Evolutionary conservation across 1,140 invertebrate species (phyloP).

Genomic region (Uloborus diversus): DNA sequence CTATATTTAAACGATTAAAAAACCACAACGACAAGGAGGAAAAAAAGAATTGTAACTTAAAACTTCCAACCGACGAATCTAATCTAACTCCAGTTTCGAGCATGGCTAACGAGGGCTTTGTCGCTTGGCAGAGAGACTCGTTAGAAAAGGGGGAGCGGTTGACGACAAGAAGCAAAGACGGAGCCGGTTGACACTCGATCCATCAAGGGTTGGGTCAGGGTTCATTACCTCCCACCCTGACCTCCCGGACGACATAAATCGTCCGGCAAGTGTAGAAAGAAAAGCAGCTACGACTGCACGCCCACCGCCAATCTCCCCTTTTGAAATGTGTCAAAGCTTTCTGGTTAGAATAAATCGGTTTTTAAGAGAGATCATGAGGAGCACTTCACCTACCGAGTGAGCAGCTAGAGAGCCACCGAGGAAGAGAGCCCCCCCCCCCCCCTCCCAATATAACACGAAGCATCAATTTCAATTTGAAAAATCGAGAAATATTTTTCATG

Average conservation of each 20-base stretch:
- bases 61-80: not conserved
- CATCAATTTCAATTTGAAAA: no score
- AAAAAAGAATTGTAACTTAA: slow-evolving; percentile 2
- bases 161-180: not conserved
- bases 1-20: not conserved
- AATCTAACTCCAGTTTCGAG: slow-evolving; percentile 22
- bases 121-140: not conserved
- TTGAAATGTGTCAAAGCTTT: slow-evolving; percentile 7
- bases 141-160: not conserved
- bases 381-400: not conserved
- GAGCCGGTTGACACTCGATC: slow-evolving; percentile 31
- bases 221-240: slow-evolving; percentile 53
- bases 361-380: slow-evolving; percentile 30
- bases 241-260: slow-evolving; percentile 49
- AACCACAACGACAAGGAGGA: not conserved
- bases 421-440: no score
- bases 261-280: slow-evolving; percentile 30
- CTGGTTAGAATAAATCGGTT: slow-evolving; percentile 39
- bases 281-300: not conserved
- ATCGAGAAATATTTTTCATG: no score
- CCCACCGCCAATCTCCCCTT: not conserved
- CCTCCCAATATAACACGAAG: no score
- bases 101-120: slow-evolving; percentile 30
- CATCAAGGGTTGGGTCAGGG: slow-evolving; percentile 45
- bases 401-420: not conserved